Conservation (phyloP, 2,888 invertebrate genomes). For the Xestia rhomboidea region DNA sequence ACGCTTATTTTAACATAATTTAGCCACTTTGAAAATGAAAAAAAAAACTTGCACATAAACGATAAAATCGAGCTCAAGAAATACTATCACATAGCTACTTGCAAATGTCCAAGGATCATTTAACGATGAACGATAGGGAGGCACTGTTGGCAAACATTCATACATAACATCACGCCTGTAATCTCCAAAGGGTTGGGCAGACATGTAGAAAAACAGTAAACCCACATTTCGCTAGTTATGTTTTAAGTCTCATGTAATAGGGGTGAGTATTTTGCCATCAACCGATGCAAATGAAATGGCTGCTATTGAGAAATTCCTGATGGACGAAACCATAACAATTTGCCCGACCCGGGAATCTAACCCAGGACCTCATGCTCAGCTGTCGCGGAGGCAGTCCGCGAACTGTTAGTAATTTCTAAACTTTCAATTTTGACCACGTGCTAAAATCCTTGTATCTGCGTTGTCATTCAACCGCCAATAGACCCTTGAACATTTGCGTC, state of each 20-base stretch:
- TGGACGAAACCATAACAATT: no score
- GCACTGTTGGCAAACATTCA: neutral
- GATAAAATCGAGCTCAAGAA: neutral
- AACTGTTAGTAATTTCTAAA: neutral
- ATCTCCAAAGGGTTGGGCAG: neutral
- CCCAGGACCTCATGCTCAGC: no score
- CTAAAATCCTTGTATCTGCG: neutral
- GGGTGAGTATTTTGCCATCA: no score
- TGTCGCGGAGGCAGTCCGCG: neutral
- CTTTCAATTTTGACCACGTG: neutral
- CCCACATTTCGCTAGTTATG: no score
- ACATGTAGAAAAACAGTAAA: no score
- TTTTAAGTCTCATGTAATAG: no score
- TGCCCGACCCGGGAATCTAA: no score
- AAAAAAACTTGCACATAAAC: neutral
- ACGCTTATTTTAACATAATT: constrained; percentile 81
- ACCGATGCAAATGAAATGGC: no score
- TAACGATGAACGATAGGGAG: neutral
- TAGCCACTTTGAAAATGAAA: constrained; percentile 23
- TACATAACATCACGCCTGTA: neutral
- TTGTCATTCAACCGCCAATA: neutral
- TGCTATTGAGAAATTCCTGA: no score
- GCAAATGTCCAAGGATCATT: neutral
- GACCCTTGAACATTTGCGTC: neutral
- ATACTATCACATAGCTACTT: neutral